phyloP scores from a whole-genome alignment of 2,113 vertebrate genomes.

The Poeciliopsis occidentalis region DNA sequence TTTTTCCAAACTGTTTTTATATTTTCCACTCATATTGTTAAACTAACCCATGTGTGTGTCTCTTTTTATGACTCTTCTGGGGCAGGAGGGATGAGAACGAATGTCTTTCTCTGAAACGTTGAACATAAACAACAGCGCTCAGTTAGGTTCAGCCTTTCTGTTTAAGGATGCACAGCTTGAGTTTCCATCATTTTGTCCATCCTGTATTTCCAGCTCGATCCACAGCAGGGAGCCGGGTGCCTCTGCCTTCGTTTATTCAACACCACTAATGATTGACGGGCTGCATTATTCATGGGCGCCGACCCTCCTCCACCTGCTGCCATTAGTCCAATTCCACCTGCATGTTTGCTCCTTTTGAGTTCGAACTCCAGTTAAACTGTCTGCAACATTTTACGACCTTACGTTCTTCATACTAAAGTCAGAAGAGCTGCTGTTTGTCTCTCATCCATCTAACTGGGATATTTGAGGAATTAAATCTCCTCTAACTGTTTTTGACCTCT shows the following conservation, averaged over 20 bases:
- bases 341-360: not conserved
- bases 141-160: not conserved
- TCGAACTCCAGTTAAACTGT: not conserved
- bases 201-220: slow-evolving; percentile 2
- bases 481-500: not conserved
- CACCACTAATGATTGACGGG: slow-evolving; percentile 48
- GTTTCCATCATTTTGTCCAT: not conserved
- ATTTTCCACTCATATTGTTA: not conserved
- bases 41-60: not conserved
- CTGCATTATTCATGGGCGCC: slow-evolving; percentile 48
- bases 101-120: too few relatives aligned
- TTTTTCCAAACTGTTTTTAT: too few relatives aligned
- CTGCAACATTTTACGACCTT: slow-evolving; percentile 19
- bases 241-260: slow-evolving; percentile 8
- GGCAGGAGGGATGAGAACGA: not conserved
- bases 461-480: not conserved
- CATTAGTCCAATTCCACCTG: slow-evolving; percentile 12
- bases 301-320: slow-evolving; percentile 21
- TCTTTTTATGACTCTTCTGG: not conserved
- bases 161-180: not conserved
- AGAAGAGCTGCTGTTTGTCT: not conserved
- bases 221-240: slow-evolving; percentile 1
- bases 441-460: not conserved
- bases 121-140: not conserved
- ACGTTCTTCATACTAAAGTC: not conserved